Evolutionary conservation across 2,888 invertebrate species (phyloP), one percentile per base, ranked within the genome.

Genomic region (Biston betularia): DNA sequence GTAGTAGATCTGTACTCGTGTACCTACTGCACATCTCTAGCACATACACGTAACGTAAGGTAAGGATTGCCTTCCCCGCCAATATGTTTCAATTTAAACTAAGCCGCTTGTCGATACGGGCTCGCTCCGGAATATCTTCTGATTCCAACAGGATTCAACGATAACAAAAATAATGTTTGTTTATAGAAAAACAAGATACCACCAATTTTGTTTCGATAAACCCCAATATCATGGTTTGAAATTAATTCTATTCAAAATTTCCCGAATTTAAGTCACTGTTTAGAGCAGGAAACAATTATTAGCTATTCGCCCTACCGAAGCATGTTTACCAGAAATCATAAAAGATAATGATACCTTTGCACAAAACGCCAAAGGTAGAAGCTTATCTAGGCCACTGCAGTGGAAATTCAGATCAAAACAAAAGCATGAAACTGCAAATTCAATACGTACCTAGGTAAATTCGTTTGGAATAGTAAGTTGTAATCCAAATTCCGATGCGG

Each of bases 51-150:
- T 69, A 69, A 66, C 79, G 82, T 81, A 83, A 89, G 87, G 87
- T 83, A 85, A 82, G 83, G 85, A 85, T 88, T 86, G 84, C 84
- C 79, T 86, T 85, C 83, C 78, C 84, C 81, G 78, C 88, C 92
- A 91, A 92, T 92, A 91, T 88, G 89, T 92, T 91, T 92, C 92
- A 91, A 92, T 92, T 91, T 91, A 86, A 88, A 89, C 82, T 90
- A 92, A 92, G 92, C 91, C 89, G 89, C 85, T 91, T 90, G 92
- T 90, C 91, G 90, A 90, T 90, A 85, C 89, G 77, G 79, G 80
- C 85, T 85, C 77, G 83, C 80, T 78, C 70, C 79, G 80, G 84
- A 85, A 87, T 88, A 88, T 88, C 88, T 89, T 80, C 79, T 83
- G 84, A 85, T 86, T 84, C 78, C 80, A 75, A 86, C 84, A 79